These are phyloP conservation scores for Chloropsis hardwickii DNA, from an alignment of 2,113 vertebrate genomes.

Conservation along the genomic window DNA sequence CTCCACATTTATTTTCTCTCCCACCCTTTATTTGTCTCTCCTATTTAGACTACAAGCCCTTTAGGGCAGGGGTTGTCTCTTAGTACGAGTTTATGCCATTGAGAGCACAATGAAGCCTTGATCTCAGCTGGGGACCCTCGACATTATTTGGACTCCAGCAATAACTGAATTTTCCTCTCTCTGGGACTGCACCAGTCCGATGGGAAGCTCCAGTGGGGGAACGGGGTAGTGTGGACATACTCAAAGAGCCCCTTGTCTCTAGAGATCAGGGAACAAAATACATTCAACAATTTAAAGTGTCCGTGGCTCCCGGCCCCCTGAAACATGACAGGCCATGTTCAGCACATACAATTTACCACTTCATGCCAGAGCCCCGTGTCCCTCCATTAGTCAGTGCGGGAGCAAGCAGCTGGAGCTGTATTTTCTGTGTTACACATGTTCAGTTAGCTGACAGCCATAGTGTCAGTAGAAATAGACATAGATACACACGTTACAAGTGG, in stretches of 20 bases:
- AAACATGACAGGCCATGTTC: background rate
- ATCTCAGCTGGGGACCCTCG: background rate
- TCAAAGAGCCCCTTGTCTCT: background rate
- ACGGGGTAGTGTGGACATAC: background rate
- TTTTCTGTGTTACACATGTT: conserved; percentile 6
- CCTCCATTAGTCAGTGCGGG: background rate
- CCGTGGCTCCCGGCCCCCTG: accelerated
- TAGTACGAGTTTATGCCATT: background rate
- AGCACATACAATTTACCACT: background rate
- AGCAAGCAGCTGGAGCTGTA: background rate
- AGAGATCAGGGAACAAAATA: background rate
- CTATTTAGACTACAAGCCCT: conserved; percentile 5
- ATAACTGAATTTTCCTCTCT: background rate
- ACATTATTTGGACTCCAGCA: background rate
- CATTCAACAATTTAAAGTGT: background rate
- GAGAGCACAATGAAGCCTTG: conserved; percentile 20
- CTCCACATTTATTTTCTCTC: conserved; percentile 31
- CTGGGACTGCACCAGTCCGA: background rate
- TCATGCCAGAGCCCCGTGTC: background rate
- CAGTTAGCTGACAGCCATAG: background rate
- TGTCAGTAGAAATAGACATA: background rate
- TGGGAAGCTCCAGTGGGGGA: background rate
- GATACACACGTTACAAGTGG: background rate
- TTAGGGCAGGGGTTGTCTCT: conserved; percentile 6
- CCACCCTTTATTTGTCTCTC: background rate